Evolutionary conservation across 1,140 invertebrate species (phyloP).

Genomic region (Euura lappo): DNA sequence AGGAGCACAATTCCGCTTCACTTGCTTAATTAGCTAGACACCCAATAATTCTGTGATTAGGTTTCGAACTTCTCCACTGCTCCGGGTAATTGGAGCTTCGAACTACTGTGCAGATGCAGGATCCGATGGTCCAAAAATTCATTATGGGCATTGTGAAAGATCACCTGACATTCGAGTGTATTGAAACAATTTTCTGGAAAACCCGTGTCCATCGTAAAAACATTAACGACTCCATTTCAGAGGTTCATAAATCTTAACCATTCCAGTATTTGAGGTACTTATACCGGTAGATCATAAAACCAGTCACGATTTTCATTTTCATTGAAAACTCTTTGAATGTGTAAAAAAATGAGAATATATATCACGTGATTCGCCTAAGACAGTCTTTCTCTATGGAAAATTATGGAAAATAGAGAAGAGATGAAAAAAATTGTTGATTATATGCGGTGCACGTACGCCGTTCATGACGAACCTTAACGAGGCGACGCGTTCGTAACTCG

Average conservation of each 20-base stretch:
- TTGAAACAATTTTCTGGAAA: no score
- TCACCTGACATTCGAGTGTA: no score
- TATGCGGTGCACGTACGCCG: slow-evolving; percentile 1
- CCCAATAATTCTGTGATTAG: neutral
- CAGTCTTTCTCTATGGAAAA: neutral
- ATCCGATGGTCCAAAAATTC: neutral
- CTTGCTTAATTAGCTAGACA: neutral
- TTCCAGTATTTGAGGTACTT: no score
- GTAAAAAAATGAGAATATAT: neutral
- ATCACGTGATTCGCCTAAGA: slow-evolving; percentile 3
- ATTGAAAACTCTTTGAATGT: neutral
- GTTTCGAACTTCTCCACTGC: neutral
- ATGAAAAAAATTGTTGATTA: neutral
- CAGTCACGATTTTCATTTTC: slow-evolving; percentile 3
- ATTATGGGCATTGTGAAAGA: no score
- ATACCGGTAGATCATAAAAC: neutral
- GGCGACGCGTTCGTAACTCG: neutral
- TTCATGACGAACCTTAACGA: neutral
- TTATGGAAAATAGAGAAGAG: no score
- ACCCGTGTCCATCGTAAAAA: no score
- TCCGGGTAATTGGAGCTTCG: neutral
- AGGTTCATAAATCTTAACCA: no score
- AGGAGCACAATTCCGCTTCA: neutral
- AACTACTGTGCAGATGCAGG: neutral
- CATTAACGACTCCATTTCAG: no score